These are phyloP conservation scores for Achroia grisella DNA, from an alignment of 1,140 invertebrate genomes.

Conservation along the genomic window DNA sequence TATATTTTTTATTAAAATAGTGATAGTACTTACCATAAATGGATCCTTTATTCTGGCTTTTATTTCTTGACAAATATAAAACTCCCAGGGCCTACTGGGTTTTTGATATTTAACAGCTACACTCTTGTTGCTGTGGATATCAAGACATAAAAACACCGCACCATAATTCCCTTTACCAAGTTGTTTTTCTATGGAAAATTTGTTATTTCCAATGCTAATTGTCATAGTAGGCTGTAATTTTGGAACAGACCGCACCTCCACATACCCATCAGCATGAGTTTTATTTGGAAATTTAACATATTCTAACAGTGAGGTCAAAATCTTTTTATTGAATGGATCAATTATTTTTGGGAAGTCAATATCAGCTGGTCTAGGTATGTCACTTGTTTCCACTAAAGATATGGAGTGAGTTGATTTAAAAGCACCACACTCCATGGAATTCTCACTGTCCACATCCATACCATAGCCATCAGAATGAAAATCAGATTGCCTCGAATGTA, in stretches of 20 bases:
- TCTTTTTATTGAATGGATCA: conserved; percentile 75
- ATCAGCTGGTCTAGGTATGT: conserved; percentile 63
- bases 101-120: conserved; percentile 86
- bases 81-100: conserved; percentile 86
- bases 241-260: conserved; percentile 56
- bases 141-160: conserved; percentile 79
- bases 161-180: conserved; percentile 85
- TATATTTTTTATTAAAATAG: too few species aligned
- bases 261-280: conserved; percentile 67
- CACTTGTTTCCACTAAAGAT: conserved; percentile 63
- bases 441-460: conserved; percentile 72
- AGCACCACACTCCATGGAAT: conserved; percentile 65
- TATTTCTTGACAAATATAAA: conserved; percentile 85
- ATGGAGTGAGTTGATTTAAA: conserved; percentile 69
- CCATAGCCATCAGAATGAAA: conserved; percentile 64
- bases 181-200: conserved; percentile 80
- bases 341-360: conserved; percentile 67
- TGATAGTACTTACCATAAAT: conserved; percentile 77
- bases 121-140: conserved; percentile 74
- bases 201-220: conserved; percentile 71
- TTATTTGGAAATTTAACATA: conserved; percentile 75
- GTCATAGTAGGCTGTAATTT: conserved; percentile 55
- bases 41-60: conserved; percentile 80
- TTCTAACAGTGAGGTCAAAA: conserved; percentile 70
- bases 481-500: conserved; percentile 64